Evolutionary conservation across 2,888 invertebrate species (phyloP), one percentile per base, ranked within the genome.

Genomic region (Argyra leucocephala): DNA sequence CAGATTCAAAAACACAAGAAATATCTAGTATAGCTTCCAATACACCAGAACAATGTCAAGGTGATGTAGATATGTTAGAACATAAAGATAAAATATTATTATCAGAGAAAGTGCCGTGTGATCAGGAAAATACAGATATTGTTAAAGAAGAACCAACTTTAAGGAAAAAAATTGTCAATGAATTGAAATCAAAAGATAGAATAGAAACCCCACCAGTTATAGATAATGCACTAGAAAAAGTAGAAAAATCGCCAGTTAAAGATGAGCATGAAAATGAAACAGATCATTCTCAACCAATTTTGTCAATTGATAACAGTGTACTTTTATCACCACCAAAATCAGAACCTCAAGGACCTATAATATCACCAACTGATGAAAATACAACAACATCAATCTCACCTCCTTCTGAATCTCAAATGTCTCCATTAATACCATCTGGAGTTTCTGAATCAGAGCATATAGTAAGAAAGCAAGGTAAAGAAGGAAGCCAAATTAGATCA

Each of bases 311-410:
- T 58, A 64, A 66, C 24, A 57, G 23, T 23, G 22, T 59, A 23
- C 76, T 76, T 64, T 66, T 75, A 23, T 76, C 76, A 21, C 76
- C 77, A 61, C 76, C 76, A 63, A 78, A 78, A 63, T 76, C 76
- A 22, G 77, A 77, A 69, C 74, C 73, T 12, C 77, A 76, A 72
- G 77, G 76, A 21, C 22, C 59, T 22, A 4, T 59, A 59, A 59
- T 23, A 23, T 23, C 59, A 59, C 59, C 22, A 3, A 59, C 22
- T 23, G 77, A 77, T 70, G 78, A 75, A 66, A 76, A 75, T 23
- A 78, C 75, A 64, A 76, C 77, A 22, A 75, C 75, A 61, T 76
- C 76, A 2, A 76, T 77, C 36, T 76, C 75, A n/a, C 76, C 76
- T 2, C 62, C 63, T 57, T 64, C 64, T 3, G 76, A 76, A 63